Evolutionary conservation across 2,888 invertebrate species (phyloP), one percentile per base, ranked within the genome.

Genomic region (Synergus laeviventris): DNA sequence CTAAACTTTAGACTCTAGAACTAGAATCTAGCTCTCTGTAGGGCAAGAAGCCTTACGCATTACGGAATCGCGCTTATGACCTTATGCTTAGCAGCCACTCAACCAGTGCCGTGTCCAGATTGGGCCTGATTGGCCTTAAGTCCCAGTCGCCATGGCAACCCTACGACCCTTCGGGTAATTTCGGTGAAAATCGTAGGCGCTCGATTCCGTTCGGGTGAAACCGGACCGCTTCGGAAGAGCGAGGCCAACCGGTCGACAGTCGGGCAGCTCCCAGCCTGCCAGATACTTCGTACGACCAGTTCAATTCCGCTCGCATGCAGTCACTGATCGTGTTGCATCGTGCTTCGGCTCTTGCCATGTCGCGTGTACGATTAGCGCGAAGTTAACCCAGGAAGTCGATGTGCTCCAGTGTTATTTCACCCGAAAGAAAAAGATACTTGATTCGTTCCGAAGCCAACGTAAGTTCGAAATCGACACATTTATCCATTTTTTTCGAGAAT

Each of bases 231-330:
- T 79, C 89, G 89, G 82, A 73, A 76, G 81, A 84, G 87, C 89
- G 88, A 89, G 89, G 89, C 89, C 88, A 89, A 89, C 89, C 88
- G 87, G 89, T 89, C 88, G 86, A 83, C 78, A 76, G 85, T 82
- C 82, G 82, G 75, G 24, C 24, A 74, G 79, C 79, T 76, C 77
- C 74, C 81, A 78, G 80, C 73, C 49, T 18, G 38, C 21, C 54
- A 24, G 36, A 4, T 21, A 83, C 84, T 82, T 84, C 84, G 84
- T 86, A 86, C 83, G 81, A 87, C 83, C 87, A 89, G 89, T 89
- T 86, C 83, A 84, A 86, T 87, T 87, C 84, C 86, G 84, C 83
- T 85, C 31, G 36, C 49, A 45, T 87, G 87, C 83, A 86, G 85
- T 76, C 80, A 84, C 82, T 79, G 87, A 83, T 83, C 83, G 87